Base-by-base conservation (phyloP, 2,888 invertebrate genomes). In the Neocrepidodera transversa region DNA sequence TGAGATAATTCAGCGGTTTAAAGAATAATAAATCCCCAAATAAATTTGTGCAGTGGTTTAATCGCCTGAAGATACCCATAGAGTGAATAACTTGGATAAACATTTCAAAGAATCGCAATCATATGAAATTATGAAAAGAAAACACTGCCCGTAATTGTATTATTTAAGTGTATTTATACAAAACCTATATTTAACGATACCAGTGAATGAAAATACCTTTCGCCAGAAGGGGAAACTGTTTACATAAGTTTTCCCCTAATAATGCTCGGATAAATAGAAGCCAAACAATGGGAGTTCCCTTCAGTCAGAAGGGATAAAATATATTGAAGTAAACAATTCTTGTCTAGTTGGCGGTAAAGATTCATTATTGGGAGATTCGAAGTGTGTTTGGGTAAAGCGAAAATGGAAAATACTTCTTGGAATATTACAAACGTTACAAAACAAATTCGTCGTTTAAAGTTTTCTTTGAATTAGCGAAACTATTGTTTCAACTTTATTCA, bases 251-350 rank as follows among this genome's bases (percentile, higher is more conserved):
- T n/a, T 61, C 57, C 71, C 73, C 68, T 71, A 64, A 70, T 69
- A 71, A 65, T 59, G 62, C 65, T 40, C 63, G 69, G 72, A 73
- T 74, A 75, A 77, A 76, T 76, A 74, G 74, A 77, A 76, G 73
- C 74, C 71, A 75, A 76, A 77, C 75, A 76, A 71, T 69, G 63
- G 65, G 57, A 47, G 20, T 3, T 42, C 26, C 43, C 49, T 23
- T 49, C 53, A 26, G 49, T 49, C 53, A 26, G 49, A 20, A 52
- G 50, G 53, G 61, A 61, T 68, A 65, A 69, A 68, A 69, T 69
- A 68, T 64, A 69, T 53, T 53, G 53, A 20, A 53, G 53, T 43
- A 53, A 53, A 53, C 53, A 43, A 52, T 52, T 42, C 52, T 42
- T 52, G 42, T 18, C 43, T 43, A 43, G 43, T 20, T 20, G 38